A percentile compares a stretch with the other conserved stretches of the same genome.
Evolutionary conservation across 2,113 vertebrate species (phyloP).

Genomic region (Strix aluco): DNA sequence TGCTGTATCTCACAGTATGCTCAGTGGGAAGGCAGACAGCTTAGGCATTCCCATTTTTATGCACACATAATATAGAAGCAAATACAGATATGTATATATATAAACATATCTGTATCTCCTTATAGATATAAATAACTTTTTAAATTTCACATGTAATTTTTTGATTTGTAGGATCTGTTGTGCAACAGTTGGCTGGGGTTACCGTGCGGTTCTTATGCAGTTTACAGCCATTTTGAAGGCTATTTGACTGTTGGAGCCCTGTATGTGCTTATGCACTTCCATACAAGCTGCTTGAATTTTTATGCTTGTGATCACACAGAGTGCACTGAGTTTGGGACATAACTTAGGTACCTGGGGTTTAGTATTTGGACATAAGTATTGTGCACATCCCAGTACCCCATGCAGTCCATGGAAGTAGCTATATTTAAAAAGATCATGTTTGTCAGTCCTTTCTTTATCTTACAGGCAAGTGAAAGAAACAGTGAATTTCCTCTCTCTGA

Average conservation of each 20-base stretch:
- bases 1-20: not conserved
- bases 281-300: not conserved
- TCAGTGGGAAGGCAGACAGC: not conserved
- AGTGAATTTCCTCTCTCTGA: not conserved
- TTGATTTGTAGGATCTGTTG: not conserved
- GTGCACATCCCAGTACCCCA: not conserved
- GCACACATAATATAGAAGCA: not conserved
- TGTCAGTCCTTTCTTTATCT: not conserved
- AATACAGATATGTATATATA: not conserved
- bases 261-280: not conserved
- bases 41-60: not conserved
- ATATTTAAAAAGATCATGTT: not conserved
- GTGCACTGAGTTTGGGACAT: rapidly evolving
- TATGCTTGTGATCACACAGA: not conserved
- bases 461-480: not conserved
- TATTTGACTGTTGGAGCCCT: not conserved
- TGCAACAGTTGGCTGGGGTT: not conserved
- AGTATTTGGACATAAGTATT: not conserved
- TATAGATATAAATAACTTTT: not conserved
- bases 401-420: not conserved
- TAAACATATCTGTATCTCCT: not conserved
- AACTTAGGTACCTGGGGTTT: not conserved
- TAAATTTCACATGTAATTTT: not conserved
- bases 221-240: not conserved
- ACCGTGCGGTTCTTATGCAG: not conserved